These are phyloP conservation scores for Eulemur rubriventer DNA, from an alignment of 2,797 vertebrate species.

Conservation along the genomic window DNA sequence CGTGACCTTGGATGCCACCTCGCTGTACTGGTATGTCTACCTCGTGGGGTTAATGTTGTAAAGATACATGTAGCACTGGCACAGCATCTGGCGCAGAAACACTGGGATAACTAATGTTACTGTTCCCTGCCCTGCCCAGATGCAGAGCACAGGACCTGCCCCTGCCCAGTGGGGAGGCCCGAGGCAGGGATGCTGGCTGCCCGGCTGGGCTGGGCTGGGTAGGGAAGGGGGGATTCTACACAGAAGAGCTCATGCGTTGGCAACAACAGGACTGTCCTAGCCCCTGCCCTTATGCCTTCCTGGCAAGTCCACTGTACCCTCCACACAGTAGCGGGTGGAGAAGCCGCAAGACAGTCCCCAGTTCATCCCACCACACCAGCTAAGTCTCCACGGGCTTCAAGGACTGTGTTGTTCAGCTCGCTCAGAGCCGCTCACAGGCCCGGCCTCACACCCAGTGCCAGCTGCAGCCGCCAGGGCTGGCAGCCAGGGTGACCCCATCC, in stretches of 20 bases:
- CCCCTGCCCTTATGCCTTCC: neutral
- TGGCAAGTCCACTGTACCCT: neutral
- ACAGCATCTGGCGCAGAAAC: neutral
- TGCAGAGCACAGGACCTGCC: neutral
- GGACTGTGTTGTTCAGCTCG: neutral
- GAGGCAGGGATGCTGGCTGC: too few species aligned
- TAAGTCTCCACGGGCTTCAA: neutral
- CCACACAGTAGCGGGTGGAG: neutral
- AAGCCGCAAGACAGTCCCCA: neutral
- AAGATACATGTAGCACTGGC: neutral
- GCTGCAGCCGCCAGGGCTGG: neutral
- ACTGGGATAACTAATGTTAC: neutral
- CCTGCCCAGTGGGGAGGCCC: accelerated
- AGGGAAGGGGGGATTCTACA: neutral
- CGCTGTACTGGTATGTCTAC: neutral
- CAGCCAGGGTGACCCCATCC: neutral
- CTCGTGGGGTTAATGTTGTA: neutral
- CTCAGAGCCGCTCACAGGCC: neutral
- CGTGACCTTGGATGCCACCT: neutral
- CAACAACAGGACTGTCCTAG: neutral
- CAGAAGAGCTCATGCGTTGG: neutral
- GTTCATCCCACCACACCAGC: neutral
- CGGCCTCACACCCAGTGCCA: neutral
- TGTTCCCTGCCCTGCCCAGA: neutral
- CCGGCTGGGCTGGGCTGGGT: neutral